Percentiles rank a stretch among this genome's conserved stretches.
phyloP scores from a whole-genome alignment of 2,888 invertebrate species.

The Drosophila greeni region DNA sequence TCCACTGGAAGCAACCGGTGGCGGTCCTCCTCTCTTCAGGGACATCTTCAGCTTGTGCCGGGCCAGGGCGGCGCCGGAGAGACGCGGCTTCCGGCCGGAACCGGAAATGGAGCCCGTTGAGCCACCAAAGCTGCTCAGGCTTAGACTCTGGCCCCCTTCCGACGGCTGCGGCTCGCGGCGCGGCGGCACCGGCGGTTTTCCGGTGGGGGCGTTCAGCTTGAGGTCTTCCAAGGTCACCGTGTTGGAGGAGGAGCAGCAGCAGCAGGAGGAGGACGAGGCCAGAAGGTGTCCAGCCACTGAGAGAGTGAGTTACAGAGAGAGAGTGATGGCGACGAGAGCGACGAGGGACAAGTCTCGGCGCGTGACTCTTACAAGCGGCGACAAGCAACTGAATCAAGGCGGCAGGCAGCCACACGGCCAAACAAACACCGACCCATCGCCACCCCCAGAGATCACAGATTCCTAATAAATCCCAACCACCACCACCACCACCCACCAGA shows the following conservation, averaged over 20 bases:
- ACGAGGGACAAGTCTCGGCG: conserved; percentile 31
- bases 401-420: conserved; percentile 31
- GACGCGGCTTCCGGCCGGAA: conserved; percentile 42
- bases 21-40: conserved; percentile 74
- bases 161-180: conserved; percentile 53
- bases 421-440: conserved; percentile 28
- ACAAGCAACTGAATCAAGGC: conserved; percentile 49
- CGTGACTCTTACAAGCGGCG: conserved; percentile 43
- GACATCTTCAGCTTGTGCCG: conserved; percentile 74
- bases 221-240: conserved; percentile 47
- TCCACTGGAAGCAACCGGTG: conserved; percentile 71
- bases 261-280: conserved; percentile 1
- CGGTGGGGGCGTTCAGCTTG: conserved; percentile 71
- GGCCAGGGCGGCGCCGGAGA: conserved; percentile 63
- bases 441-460: conserved; percentile 10
- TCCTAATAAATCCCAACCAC: neutral
- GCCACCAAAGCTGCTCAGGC: conserved; percentile 50
- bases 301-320: neutral
- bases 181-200: conserved; percentile 76
- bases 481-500: conserved; percentile 28
- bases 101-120: conserved; percentile 30
- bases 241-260: neutral
- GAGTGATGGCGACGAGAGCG: conserved; percentile 2
- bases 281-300: conserved; percentile 8
- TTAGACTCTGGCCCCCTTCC: conserved; percentile 43